These are phyloP conservation scores for Torymus auratus DNA, from an alignment of 2,888 invertebrate species.

Conservation along the genomic window DNA sequence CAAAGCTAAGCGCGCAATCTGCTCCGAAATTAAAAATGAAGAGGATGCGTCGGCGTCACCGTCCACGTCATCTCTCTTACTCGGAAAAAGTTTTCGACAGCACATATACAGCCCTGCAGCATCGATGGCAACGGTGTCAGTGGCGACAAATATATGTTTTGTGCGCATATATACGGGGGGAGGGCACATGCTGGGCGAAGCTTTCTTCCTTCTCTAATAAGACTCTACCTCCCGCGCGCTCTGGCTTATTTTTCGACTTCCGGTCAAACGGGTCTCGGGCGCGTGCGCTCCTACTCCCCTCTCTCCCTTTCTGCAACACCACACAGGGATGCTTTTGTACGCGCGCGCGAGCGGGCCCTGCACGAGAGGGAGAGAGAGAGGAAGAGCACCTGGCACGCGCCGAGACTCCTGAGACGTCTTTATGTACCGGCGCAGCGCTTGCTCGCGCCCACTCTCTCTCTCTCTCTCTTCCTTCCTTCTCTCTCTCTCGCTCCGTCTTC, in stretches of 20 bases:
- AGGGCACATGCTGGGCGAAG: background rate
- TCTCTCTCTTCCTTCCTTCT: slow-evolving; percentile 48
- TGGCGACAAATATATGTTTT: no score
- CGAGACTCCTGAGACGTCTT: slow-evolving; percentile 61
- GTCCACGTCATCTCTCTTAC: no score
- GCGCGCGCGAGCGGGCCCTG: slow-evolving; percentile 23
- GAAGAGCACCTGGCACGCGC: slow-evolving; percentile 75
- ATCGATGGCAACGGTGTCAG: no score
- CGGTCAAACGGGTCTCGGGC: slow-evolving; percentile 64
- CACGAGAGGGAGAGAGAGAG: slow-evolving; percentile 55
- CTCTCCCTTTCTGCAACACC: slow-evolving; percentile 55
- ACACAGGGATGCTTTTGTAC: slow-evolving; percentile 70
- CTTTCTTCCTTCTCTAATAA: slow-evolving; percentile 66
- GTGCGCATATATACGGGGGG: no score
- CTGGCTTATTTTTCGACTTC: slow-evolving; percentile 72
- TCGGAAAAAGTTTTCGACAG: no score
- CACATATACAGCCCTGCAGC: no score
- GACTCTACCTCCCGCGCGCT: slow-evolving; percentile 67
- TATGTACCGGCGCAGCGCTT: slow-evolving; percentile 46
- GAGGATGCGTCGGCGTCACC: no score
- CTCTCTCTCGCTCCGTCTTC: slow-evolving; percentile 26
- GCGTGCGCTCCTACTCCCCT: slow-evolving; percentile 57
- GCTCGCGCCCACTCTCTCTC: slow-evolving; percentile 4
- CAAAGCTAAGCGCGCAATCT: no score
- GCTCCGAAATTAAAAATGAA: no score